Conservation (phyloP, 92 coral and sea anemone genomes). For the Paragorgia papillata region DNA sequence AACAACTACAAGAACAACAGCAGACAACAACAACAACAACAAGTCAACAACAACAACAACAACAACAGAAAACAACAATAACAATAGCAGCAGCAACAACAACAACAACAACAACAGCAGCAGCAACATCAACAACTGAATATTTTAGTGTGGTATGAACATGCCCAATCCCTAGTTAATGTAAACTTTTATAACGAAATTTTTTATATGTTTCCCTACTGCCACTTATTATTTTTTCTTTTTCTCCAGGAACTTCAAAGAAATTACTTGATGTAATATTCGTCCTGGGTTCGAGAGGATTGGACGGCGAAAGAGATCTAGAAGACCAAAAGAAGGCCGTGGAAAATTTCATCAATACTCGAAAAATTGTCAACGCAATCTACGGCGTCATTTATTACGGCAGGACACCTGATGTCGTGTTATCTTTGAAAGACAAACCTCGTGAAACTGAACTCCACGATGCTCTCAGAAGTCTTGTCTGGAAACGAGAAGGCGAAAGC, state of each 20-base stretch:
- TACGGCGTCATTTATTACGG: conserved; percentile 35
- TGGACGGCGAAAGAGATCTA: conserved; percentile 11
- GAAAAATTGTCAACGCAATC: conserved; percentile 4
- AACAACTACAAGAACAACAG: too few species aligned
- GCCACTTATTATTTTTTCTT: not conserved
- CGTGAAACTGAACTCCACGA: conserved; percentile 24
- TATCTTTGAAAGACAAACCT: conserved; percentile 6
- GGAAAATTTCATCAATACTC: conserved; percentile 18
- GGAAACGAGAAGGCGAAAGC: conserved; percentile 26
- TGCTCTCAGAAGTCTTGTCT: not conserved
- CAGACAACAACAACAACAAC: too few species aligned
- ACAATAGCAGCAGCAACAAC: too few species aligned
- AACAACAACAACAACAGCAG: too few species aligned
- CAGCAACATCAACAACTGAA: too few species aligned
- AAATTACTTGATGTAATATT: conserved; percentile 35
- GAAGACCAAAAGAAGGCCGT: conserved; percentile 35
- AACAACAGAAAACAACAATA: too few species aligned
- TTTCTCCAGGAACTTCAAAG: conserved; percentile 7
- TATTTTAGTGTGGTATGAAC: too few species aligned
- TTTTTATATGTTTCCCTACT: not conserved
- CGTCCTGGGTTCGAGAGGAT: conserved; percentile 36
- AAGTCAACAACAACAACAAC: too few species aligned
- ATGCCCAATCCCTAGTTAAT: too few species aligned
- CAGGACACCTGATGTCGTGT: conserved; percentile 11
- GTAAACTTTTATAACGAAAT: too few species aligned